Conservation (phyloP, 2,113 vertebrate genomes). For the Tyto alba region DNA sequence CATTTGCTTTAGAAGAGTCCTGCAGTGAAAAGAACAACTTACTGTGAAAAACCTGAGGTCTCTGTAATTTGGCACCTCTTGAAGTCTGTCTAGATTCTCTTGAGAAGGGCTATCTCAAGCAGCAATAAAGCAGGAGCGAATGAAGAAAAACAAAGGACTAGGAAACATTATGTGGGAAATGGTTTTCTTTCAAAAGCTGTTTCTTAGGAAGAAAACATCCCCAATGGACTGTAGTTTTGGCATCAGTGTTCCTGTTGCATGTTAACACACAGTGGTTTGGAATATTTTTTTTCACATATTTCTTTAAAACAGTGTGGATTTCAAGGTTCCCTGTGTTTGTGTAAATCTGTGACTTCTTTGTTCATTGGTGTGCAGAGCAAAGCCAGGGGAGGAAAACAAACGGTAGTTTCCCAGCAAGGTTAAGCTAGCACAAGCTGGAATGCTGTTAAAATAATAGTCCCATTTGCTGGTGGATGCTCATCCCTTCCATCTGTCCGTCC, state of each 20-base stretch:
- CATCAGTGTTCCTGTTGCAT: background rate
- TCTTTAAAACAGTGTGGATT: background rate
- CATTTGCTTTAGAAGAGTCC: background rate
- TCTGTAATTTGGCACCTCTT: background rate
- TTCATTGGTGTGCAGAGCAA: background rate
- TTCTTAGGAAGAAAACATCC: background rate
- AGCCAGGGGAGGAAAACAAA: background rate
- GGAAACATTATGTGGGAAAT: background rate
- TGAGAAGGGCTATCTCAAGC: background rate
- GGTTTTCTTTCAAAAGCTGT: background rate
- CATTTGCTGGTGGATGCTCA: background rate
- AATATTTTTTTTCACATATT: background rate
- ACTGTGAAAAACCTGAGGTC: constrained; percentile 22
- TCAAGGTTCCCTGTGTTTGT: background rate
- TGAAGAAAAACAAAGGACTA: background rate
- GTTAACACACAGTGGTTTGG: background rate
- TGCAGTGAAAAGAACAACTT: constrained; percentile 25
- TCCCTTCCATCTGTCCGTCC: background rate
- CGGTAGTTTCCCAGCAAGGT: background rate
- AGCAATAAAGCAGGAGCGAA: background rate
- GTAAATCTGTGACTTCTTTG: background rate
- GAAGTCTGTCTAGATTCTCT: background rate
- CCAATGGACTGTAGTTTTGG: background rate
- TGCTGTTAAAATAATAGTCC: background rate
- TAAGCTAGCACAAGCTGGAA: background rate